Conservation (phyloP, 1,140 invertebrate species). For the Drosophila pectinifera region DNA sequence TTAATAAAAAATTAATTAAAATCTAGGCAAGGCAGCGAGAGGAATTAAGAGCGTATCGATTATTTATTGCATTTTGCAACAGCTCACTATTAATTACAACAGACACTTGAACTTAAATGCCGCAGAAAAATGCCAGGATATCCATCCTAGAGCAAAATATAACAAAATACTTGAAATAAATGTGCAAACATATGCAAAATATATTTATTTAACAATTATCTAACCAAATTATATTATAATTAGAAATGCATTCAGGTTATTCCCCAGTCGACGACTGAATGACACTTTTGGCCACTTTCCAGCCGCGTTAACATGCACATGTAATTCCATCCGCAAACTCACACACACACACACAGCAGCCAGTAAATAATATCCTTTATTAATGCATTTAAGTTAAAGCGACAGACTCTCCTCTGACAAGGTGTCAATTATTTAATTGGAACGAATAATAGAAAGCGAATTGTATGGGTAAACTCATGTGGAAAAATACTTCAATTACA, state of each 20-base stretch:
- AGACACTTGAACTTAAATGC: slow-evolving; percentile 16
- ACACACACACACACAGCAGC: not conserved
- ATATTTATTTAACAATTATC: not conserved
- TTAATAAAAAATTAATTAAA: slow-evolving; percentile 83
- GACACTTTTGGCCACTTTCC: slow-evolving; percentile 15
- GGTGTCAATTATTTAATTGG: slow-evolving; percentile 8
- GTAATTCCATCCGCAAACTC: slow-evolving; percentile 18
- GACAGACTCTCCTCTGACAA: not conserved
- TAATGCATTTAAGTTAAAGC: slow-evolving; percentile 18
- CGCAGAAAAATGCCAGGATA: too few species aligned
- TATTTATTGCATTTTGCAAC: slow-evolving; percentile 38
- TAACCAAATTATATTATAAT: not conserved
- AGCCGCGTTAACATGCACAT: slow-evolving; percentile 12
- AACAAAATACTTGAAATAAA: too few species aligned
- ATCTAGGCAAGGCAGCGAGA: slow-evolving; percentile 54
- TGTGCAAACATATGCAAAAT: not conserved
- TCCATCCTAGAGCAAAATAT: too few species aligned
- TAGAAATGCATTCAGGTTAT: slow-evolving; percentile 2
- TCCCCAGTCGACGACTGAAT: slow-evolving; percentile 1
- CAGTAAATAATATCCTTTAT: slow-evolving; percentile 21
- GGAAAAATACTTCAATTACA: too few species aligned
- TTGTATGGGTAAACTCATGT: not conserved
- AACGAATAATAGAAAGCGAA: not conserved
- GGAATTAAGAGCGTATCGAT: slow-evolving; percentile 33
- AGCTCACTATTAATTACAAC: slow-evolving; percentile 35